Evolutionary conservation across 2,797 vertebrate genomes (phyloP), one percentile per base, ranked within the genome.

Genomic region (Alca torda): DNA sequence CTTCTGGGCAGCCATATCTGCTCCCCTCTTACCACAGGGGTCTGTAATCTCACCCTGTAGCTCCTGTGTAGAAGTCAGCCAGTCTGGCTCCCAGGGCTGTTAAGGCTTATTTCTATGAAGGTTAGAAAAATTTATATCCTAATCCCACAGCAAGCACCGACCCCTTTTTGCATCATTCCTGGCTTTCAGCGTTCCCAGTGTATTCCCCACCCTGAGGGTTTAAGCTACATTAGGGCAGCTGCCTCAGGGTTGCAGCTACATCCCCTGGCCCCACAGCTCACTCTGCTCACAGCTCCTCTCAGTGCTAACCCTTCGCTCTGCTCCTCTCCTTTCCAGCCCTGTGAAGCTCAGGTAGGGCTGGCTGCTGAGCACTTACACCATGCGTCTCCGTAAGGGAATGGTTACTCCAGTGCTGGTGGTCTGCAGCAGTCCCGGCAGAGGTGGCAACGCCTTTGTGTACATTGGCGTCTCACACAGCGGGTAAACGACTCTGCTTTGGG

Each of bases 351-450:
- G 31, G 45, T 41, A 68, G 54, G 37, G 26, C 37, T 31, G 54
- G 31, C 37, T 24, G 35, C 51, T 3, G 8, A 24, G 51, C 24
- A 11, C 30, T 24, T 18, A 18, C 10, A 57, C 24, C 5, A 0
- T 5, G 10, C 1, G 0, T 24, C 35, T 50, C 61, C 4, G 0
- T n/a, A 50, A 9, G 10, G 35, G 25, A 57, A 48, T 12, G 7
- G 51, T n/a, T 25, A 8, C 18, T 24, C 24, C 2, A 5, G 10
- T 24, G n/a, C 23, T 30, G 60, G 41, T 39, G 41, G 41, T 24
- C 70, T 67, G 35, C 61, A 35, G 51, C 30, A 48, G 12, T 56
- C n/a, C 43, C 3, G 0, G 15, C 59, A n/a, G 28, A 23, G 2
- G 11, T 33, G 41, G 81, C 41, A 57, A 39, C 8, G 18, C 43